phyloP scores from a whole-genome alignment of 2,797 vertebrate species.

The Argya squamiceps region DNA sequence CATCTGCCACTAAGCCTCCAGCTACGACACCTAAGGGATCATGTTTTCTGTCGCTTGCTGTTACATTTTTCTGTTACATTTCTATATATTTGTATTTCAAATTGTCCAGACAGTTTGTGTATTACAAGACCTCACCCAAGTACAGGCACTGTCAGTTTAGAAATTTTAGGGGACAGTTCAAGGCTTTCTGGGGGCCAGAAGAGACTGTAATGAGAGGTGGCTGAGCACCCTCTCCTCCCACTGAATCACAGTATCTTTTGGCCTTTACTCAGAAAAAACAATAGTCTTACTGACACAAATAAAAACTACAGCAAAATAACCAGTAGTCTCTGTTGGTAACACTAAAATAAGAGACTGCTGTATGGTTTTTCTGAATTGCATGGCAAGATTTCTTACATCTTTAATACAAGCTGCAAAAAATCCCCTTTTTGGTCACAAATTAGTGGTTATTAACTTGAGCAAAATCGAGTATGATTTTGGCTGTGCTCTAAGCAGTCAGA shows the following conservation, averaged over 20 bases:
- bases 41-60: constrained; percentile 40
- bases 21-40: constrained; percentile 62
- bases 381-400: constrained; percentile 6
- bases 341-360: not conserved
- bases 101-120: not conserved
- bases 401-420: not conserved
- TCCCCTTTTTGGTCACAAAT: not conserved
- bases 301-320: not conserved
- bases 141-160: not conserved
- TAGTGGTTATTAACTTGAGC: constrained; percentile 46
- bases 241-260: not conserved
- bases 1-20: constrained; percentile 66
- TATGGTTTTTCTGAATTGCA: not conserved
- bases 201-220: not conserved
- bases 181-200: not conserved
- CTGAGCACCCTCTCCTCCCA: not conserved
- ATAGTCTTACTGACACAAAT: not conserved
- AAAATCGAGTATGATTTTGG: constrained; percentile 5
- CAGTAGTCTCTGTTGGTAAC: not conserved
- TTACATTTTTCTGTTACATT: not conserved
- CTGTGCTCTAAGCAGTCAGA: not conserved
- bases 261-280: not conserved
- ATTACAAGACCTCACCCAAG: not conserved
- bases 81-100: constrained; percentile 42
- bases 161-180: constrained; percentile 13